Conservation (phyloP, 2,113 vertebrate species). For the Cricetomys ansorgei region DNA sequence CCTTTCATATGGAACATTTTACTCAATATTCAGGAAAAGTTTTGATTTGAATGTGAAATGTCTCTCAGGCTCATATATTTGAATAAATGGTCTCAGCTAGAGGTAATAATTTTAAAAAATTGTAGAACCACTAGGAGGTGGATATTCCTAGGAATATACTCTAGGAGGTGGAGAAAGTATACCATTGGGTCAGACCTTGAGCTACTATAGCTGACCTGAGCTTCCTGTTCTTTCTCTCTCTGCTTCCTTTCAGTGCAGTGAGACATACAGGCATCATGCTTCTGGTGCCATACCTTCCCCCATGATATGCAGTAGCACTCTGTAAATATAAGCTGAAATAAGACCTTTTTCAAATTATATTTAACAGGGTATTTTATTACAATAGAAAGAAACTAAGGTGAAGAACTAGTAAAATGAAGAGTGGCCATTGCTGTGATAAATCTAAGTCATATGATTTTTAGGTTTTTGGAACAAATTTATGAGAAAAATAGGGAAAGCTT, state of each 20-base stretch:
- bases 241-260: not conserved
- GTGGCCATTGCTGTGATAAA: not conserved
- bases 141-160: too few species aligned
- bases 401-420: not conserved
- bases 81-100: not conserved
- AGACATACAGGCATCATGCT: not conserved
- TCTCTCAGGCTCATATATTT: not conserved
- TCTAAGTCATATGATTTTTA: not conserved
- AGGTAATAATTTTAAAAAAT: not conserved
- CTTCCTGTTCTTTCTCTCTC: not conserved
- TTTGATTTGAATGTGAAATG: not conserved
- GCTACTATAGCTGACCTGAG: not conserved
- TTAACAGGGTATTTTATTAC: not conserved
- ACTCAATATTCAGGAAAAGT: not conserved
- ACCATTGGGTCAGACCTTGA: not conserved
- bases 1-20: not conserved
- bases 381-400: not conserved
- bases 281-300: not conserved
- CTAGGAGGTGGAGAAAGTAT: not conserved
- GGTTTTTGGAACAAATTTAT: not conserved
- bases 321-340: not conserved
- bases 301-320: not conserved
- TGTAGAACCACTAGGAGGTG: not conserved
- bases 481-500: not conserved
- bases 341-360: not conserved